Evolutionary conservation across 64 coral and sea anemone genomes (phyloP), one percentile per base, ranked within the genome.

Genomic region (Montipora cactus): DNA sequence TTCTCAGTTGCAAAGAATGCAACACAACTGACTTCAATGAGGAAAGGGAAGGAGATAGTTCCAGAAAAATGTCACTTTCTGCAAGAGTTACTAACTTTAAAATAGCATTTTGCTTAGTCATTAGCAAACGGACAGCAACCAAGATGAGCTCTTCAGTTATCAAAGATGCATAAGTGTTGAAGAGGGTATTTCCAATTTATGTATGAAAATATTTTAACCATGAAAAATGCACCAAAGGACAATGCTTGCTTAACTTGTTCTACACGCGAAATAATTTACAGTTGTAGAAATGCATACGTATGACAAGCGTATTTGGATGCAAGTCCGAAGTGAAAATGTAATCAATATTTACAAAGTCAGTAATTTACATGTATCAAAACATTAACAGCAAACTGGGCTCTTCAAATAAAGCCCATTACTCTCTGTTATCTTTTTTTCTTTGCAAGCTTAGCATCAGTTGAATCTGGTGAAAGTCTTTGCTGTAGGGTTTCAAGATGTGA

Each of bases 381-480:
- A 62, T 64, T 64, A n/a, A 79, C 48, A 46, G 3, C 66, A 16
- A 49, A 78, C 44, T 46, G 23, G 25, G 62, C 81, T n/a, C 37
- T n/a, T 6, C 23, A 84, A 18, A 6, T 76, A 49, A 47, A 76
- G 74, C 74, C 11, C 12, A 46, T 47, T 46, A 19, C 47, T 48
- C 5, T 73, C 23, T 82, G 78, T 68, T 81, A 91, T 91, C 79
- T 81, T 83, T 80, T 91, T 28, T 80, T 75, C 8, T 44, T 72
- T 48, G 28, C 14, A 44, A 59, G 19, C 25, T 53, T 67, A 18
- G 8, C 22, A 19, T 86, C 82, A 49, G 44, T 66, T 3, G 64
- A 80, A 19, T 57, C 46, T 16, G 90, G 81, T 7, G 81, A 92
- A 18, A 85, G 51, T 86, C 90, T 83, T 66, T 81, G 79, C 81